Conservation (phyloP, 2,797 vertebrate genomes). For the Poeciliopsis turneri region DNA sequence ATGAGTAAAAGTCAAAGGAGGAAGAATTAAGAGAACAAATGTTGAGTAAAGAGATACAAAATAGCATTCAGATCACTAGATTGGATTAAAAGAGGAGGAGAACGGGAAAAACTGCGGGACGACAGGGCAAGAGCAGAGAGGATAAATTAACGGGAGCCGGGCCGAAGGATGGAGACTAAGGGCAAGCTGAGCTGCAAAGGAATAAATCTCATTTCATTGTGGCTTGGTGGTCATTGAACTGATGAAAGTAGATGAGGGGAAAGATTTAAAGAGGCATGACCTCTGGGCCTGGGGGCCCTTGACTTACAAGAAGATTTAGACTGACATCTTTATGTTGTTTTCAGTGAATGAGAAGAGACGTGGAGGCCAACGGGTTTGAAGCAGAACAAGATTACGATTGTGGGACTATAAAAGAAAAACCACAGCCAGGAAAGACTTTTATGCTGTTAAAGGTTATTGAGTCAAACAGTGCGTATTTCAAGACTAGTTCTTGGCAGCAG, state of each 20-base stretch:
- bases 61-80: background rate
- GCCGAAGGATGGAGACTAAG: background rate
- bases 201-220: slow-evolving; percentile 66
- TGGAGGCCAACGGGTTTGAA: background rate
- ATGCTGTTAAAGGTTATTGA: background rate
- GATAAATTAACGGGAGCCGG: background rate
- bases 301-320: slow-evolving; percentile 23
- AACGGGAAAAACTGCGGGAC: slow-evolving; percentile 5
- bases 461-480: background rate
- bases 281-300: slow-evolving; percentile 37
- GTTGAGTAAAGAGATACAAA: background rate
- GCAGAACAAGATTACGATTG: background rate
- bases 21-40: background rate
- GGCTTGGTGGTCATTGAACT: slow-evolving; percentile 54
- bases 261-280: slow-evolving; percentile 68
- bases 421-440: background rate
- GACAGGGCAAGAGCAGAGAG: background rate
- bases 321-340: slow-evolving; percentile 25
- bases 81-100: slow-evolving; percentile 5
- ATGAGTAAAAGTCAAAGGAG: background rate
- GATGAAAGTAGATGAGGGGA: slow-evolving; percentile 64
- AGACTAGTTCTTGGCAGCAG: background rate
- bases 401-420: background rate
- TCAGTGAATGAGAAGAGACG: background rate
- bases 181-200: slow-evolving; percentile 23